Base-by-base conservation (phyloP, 1,140 invertebrate species). In the Chymomyza costata region DNA sequence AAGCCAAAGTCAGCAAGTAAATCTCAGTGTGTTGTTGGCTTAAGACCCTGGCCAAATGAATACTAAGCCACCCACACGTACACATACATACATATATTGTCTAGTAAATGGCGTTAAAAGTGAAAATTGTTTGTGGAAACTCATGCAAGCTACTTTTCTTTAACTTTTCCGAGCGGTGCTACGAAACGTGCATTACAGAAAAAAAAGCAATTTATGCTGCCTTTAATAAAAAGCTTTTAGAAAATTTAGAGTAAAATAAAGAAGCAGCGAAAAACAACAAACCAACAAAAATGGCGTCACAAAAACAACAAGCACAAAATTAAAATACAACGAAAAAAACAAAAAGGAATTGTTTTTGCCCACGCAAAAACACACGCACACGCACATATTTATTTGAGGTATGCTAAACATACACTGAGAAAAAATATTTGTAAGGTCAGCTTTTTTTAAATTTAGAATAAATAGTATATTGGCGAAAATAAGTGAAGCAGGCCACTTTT, bases 11-110 rank as follows among this genome's bases (percentile, higher is more conserved):
- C 18, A 39, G 34, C 38, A 56, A 44, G 45, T 49, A 45, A 55
- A 56, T 18, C 44, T 48, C 44, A n/a, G n/a, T n/a, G n/a, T 60
- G 47, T 55, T 41, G 38, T 6, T 18, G 30, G 18, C 21, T 48
- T 60, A 49, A 49, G 49, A 35, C n/a, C 52, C 57, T 49, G 57
- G 49, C n/a, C 57, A 60, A 55, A 60, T 60, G 51, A 48, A 48
- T 41, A 56, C 25, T 25, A 31, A 49, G 18, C 44, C 45, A 41
- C 38, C 11, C 11, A 40, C 19, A 17, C 14, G 47, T n/a, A 45
- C 7, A 45, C 34, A 44, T 16, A 21, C 11, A 31, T 2, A 17
- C 40, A 38, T 21, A 41, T 14, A 17, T 11, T 6, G 6, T 18
- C 34, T 7, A 35, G 18, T 14, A 39, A 58, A 35, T 19, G 46